phyloP scores from a whole-genome alignment of 2,797 vertebrate genomes.

The Oceanodroma leucorhoa region DNA sequence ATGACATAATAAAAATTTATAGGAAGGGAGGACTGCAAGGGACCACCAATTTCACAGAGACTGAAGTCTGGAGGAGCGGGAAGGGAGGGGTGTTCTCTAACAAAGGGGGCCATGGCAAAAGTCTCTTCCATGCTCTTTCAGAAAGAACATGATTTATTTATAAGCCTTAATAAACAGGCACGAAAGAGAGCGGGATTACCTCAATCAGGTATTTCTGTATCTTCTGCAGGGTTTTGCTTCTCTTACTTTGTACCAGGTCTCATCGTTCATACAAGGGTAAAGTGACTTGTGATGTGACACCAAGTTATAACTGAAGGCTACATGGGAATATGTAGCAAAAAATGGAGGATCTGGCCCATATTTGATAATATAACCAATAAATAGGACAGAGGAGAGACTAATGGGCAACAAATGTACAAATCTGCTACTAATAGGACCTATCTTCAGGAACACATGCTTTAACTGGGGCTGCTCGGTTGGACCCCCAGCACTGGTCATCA shows the following conservation, averaged over 20 bases:
- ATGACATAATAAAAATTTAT: conserved; percentile 8
- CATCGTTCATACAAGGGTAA: neutral
- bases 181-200: neutral
- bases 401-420: neutral
- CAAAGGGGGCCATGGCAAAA: neutral
- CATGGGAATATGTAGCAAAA: neutral
- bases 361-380: neutral
- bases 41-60: neutral
- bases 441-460: neutral
- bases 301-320: neutral
- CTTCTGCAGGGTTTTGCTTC: neutral
- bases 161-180: neutral
- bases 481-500: neutral
- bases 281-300: neutral
- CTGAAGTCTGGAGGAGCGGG: neutral
- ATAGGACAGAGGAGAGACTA: neutral
- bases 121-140: neutral
- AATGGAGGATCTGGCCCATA: neutral
- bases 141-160: neutral
- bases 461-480: neutral
- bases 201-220: neutral
- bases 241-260: neutral
- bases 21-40: neutral
- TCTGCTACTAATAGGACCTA: neutral
- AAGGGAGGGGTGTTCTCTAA: neutral